Base-by-base conservation (phyloP, 2,888 invertebrate genomes). In the Hesperia comma region DNA sequence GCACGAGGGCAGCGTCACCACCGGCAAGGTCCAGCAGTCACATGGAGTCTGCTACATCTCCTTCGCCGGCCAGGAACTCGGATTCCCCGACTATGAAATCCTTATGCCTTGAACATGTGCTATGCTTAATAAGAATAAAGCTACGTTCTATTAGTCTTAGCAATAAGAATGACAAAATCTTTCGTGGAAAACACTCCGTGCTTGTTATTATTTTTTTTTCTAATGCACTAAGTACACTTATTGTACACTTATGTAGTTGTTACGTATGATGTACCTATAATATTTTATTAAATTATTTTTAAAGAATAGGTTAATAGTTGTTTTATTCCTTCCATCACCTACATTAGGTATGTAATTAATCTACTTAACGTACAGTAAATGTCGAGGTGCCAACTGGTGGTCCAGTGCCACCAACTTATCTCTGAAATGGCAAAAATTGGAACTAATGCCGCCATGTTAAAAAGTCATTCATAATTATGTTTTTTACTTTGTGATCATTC, bases 41-140 rank as follows among this genome's bases (percentile, higher is more conserved):
- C 97, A 97, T 79, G 95, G 94, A 32, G 95, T 95, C 63, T 95
- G 96, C 83, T 98, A 98, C 94, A 96, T 98, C 86, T 94, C 97
- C 14, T 98, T 95, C 81, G 97, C 92, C 0, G 97, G 97, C 53
- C 94, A 95, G 77, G 98, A 98, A 82, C 84, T 97, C 67, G 94
- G 95, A 58, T 96, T 95, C 93, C 94, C 94, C n/a, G 96, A 97
- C 61, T 98, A 96, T 81, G 97, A 98, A 92, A 90, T 98, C 75
- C 94, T 97, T 68, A 90, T 95, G 74, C 77, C 83, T 71, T 92
- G 86, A 85, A 55, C 26, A 4, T 5, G 15, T 33, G 41, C 43
- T 40, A 51, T 6, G 49, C 43, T 43, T 58, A n/a, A 55, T 37
- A 21, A 32, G 32, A 53, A 51, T 37, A 53, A 40, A 63, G 41